Evolutionary conservation across 1,140 invertebrate species (phyloP).

Genomic region (Drosophila pectinifera): DNA sequence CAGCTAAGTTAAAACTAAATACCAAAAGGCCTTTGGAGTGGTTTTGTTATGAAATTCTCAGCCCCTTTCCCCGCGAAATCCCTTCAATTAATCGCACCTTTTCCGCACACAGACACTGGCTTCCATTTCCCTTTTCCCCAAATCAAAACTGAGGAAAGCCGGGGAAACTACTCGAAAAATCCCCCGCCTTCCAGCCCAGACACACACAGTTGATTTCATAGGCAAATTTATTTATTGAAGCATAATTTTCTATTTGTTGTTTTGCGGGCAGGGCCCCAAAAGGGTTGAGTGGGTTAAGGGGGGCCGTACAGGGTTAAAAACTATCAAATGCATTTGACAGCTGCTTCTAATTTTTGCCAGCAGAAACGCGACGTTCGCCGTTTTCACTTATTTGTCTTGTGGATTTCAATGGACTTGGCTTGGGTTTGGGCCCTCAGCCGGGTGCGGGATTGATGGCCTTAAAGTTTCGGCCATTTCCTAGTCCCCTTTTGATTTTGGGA

Average conservation of each 20-base stretch:
- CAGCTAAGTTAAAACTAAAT: too few relatives aligned
- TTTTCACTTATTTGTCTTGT: slow-evolving; percentile 34
- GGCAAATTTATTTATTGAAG: slow-evolving; percentile 79
- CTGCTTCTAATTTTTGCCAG: slow-evolving; percentile 68
- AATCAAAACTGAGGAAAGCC: slow-evolving; percentile 66
- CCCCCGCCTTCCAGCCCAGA: slow-evolving; percentile 36
- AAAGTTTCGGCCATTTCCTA: slow-evolving; percentile 13
- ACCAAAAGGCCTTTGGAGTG: slow-evolving; percentile 1
- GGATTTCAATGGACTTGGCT: slow-evolving; percentile 34
- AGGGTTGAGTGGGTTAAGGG: neutral
- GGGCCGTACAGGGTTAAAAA: slow-evolving; percentile 39
- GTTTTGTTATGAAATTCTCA: slow-evolving; percentile 6
- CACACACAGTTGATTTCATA: slow-evolving; percentile 30
- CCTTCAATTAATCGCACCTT: slow-evolving; percentile 84
- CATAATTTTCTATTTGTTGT: slow-evolving; percentile 77
- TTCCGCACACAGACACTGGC: slow-evolving; percentile 44
- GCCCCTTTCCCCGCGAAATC: slow-evolving; percentile 12
- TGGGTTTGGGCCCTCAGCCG: slow-evolving; percentile 15
- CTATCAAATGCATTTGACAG: slow-evolving; percentile 80
- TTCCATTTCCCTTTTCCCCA: neutral
- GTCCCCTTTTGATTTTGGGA: slow-evolving; percentile 1
- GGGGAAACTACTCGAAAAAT: slow-evolving; percentile 59
- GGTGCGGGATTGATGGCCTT: slow-evolving; percentile 34
- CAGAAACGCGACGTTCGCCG: slow-evolving; percentile 28
- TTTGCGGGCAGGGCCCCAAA: slow-evolving; percentile 19